Evolutionary conservation across 1,140 invertebrate genomes (phyloP).

Genomic region (Macrosteles quadrilineatus): DNA sequence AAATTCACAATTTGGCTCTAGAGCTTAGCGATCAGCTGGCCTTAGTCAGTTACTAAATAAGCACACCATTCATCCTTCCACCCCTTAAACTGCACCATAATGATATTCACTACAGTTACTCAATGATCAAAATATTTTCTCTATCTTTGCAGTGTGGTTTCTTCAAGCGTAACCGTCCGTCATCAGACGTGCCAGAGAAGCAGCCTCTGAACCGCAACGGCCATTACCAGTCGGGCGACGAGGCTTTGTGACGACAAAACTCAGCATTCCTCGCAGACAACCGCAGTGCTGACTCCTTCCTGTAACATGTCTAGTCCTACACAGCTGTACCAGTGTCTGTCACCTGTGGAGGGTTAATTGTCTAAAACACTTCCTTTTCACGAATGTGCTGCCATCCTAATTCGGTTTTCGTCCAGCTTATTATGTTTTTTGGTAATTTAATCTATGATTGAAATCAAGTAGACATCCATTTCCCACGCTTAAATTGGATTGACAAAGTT

Average conservation of each 20-base stretch:
- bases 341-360: neutral
- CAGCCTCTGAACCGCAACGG: slow-evolving; percentile 79
- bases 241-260: slow-evolving; percentile 58
- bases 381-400: neutral
- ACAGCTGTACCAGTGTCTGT: neutral
- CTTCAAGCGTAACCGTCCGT: slow-evolving; percentile 87
- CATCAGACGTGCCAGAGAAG: slow-evolving; percentile 72
- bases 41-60: too few species aligned
- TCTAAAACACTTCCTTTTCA: neutral
- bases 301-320: neutral
- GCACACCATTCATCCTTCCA: too few species aligned
- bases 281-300: slow-evolving; percentile 2
- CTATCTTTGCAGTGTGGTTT: slow-evolving; percentile 89
- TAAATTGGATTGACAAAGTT: too few species aligned
- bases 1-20: too few species aligned
- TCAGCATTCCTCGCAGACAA: neutral
- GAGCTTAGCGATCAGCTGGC: too few species aligned
- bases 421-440: neutral
- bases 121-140: too few species aligned
- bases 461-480: too few species aligned
- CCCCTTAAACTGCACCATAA: too few species aligned
- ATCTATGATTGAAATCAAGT: too few species aligned
- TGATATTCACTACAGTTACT: too few species aligned
- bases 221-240: slow-evolving; percentile 63
- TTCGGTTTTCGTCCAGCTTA: neutral